Evolutionary conservation across 2,888 invertebrate genomes (phyloP).

Genomic region (Tiphia femorata): DNA sequence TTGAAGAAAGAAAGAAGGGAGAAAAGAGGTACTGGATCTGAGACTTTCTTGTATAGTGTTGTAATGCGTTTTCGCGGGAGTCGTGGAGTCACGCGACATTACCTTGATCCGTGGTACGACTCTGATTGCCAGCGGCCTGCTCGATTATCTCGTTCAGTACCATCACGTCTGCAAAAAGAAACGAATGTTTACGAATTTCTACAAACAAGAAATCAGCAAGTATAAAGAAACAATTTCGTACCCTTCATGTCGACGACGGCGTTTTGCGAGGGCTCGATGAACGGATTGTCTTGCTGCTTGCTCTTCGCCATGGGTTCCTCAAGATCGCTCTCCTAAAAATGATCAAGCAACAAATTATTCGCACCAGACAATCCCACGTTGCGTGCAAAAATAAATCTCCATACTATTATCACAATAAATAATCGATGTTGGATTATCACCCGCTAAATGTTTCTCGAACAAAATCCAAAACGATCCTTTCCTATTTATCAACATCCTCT

Average conservation of each 20-base stretch:
- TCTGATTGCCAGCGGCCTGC: slow-evolving; percentile 91
- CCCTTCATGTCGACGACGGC: slow-evolving; percentile 96
- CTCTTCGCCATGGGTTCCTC: slow-evolving; percentile 87
- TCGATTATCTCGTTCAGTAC: slow-evolving; percentile 97
- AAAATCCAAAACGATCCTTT: not conserved
- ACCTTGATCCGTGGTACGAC: slow-evolving; percentile 89
- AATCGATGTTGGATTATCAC: too few species aligned
- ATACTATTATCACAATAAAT: not conserved
- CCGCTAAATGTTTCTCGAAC: not conserved
- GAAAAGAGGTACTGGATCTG: not conserved
- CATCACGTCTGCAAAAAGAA: slow-evolving; percentile 97
- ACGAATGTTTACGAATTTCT: too few species aligned
- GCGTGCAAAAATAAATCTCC: not conserved
- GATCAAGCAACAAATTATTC: too few species aligned
- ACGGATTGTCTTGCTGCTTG: slow-evolving; percentile 92
- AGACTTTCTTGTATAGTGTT: not conserved
- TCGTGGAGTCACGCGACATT: slow-evolving; percentile 65
- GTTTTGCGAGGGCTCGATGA: slow-evolving; percentile 88
- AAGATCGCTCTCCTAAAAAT: slow-evolving; percentile 80
- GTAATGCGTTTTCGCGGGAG: not conserved
- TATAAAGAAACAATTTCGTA: too few species aligned
- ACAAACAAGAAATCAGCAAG: too few species aligned
- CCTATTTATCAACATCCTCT: too few species aligned
- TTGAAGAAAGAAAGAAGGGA: slow-evolving; percentile 22
- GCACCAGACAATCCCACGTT: too few species aligned